These are phyloP conservation scores for Drosophila auraria DNA, from an alignment of 1,140 invertebrate genomes.

Conservation along the genomic window DNA sequence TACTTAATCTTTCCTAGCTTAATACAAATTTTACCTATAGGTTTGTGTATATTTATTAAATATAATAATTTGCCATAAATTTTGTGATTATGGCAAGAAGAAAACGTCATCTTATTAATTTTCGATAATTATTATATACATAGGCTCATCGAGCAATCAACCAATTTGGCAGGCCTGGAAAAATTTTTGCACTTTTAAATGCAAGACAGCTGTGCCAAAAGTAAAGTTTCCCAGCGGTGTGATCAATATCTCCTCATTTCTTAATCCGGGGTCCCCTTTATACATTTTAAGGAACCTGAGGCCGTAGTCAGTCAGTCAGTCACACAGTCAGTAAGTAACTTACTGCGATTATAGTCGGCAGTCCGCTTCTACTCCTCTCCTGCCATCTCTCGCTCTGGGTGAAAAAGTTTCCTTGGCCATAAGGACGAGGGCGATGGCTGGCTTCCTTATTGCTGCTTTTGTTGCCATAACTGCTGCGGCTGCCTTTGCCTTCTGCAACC, in stretches of 20 bases:
- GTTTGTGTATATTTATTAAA: too few species aligned
- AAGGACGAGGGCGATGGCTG: conserved; percentile 51
- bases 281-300: conserved; percentile 35
- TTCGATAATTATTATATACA: too few species aligned
- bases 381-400: background rate
- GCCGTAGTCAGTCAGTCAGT: conserved; percentile 36
- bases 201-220: background rate
- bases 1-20: too few species aligned
- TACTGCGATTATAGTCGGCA: conserved; percentile 46
- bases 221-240: background rate
- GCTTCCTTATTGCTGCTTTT: conserved; percentile 52
- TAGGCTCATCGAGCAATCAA: too few species aligned
- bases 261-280: background rate
- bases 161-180: too few species aligned
- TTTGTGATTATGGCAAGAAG: too few species aligned
- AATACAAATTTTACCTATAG: too few species aligned
- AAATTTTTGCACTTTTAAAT: background rate
- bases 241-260: conserved; percentile 10
- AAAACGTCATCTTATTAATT: too few species aligned
- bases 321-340: conserved; percentile 53
- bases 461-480: conserved; percentile 49
- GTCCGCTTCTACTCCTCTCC: conserved; percentile 8
- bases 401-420: conserved; percentile 52
- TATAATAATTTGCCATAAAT: too few species aligned
- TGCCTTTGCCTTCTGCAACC: conserved; percentile 71